Base-by-base conservation (phyloP, 2,888 invertebrate species). In the Mythimna ferrago region DNA sequence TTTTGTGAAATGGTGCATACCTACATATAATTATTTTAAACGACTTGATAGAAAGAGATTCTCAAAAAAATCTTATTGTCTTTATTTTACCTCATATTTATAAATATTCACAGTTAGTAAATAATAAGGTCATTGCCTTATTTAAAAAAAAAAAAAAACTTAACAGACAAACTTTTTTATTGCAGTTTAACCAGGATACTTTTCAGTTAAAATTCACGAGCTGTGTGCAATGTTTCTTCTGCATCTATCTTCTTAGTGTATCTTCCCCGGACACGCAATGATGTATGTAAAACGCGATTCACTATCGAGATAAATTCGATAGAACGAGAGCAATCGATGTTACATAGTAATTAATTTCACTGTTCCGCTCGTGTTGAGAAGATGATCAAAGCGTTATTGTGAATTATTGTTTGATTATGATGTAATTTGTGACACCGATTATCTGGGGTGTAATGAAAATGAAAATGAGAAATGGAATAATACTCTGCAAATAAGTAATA, bases 201-300 rank as follows among this genome's bases (percentile, higher is more conserved):
- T 44, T 14, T 44, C 11, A 44, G 5, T 48, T 48, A 19, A 16
- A 16, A 48, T 6, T 48, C 48, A 19, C 16, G 5, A 48, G 48
- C 16, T 48, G 48, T 48, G 16, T 1, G 16, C 6, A 19, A 48
- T 48, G 16, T 16, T 48, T 16, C 80, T 81, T 81, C 80, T 79
- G 62, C 1, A 16, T 0, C 2, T 7, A 2, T 2, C 10, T 10
- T 3, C 64, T 10, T 38, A 4, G 2, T 21, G 35, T n/a, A 14
- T 26, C 10, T n/a, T 35, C 57, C 38, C 62, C 71, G 56, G 73
- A 70, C 89, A 89, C 81, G 89, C 89, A 78, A 89, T 77, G 85
- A 86, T 81, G 85, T 91, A 91, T 91, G 91, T 88, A 89, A 89
- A 91, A 89, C 85, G 85, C 84, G 78, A 89, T 82, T 82, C 76